Evolutionary conservation across 2,888 invertebrate genomes (phyloP).

Genomic region (Yponomeuta malinellus): DNA sequence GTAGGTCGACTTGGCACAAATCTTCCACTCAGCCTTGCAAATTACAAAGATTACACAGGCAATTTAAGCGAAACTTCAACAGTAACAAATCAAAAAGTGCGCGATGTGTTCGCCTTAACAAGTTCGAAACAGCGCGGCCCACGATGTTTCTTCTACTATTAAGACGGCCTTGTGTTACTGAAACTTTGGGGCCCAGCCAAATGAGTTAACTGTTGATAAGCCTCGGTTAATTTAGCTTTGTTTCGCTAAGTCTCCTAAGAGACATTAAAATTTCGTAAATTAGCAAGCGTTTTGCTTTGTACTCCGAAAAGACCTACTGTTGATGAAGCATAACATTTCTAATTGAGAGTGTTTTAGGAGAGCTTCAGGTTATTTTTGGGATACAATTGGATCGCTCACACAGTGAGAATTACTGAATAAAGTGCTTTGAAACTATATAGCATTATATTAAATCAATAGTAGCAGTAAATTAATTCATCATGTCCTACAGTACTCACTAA

Average conservation of each 20-base stretch:
- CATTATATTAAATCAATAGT: no score
- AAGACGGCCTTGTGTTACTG: slow-evolving; percentile 12
- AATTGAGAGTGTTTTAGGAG: not conserved
- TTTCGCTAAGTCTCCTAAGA: slow-evolving; percentile 29
- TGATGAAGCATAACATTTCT: not conserved
- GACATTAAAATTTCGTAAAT: slow-evolving; percentile 35
- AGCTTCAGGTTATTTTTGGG: not conserved
- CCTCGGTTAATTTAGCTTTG: slow-evolving; percentile 53
- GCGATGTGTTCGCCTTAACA: not conserved
- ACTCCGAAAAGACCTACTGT: not conserved
- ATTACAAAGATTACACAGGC: slow-evolving; percentile 1
- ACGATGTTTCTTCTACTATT: slow-evolving; percentile 10
- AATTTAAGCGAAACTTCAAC: slow-evolving; percentile 1
- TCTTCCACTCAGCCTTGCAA: not conserved
- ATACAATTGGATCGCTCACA: no score
- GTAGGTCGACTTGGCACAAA: not conserved
- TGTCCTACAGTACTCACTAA: no score
- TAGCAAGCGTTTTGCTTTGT: slow-evolving; percentile 27
- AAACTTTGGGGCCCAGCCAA: slow-evolving; percentile 49
- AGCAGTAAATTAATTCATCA: no score
- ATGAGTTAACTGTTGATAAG: slow-evolving; percentile 59
- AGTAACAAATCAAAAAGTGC: not conserved
- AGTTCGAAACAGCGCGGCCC: not conserved
- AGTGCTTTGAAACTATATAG: no score
- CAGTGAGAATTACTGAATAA: no score